These are phyloP conservation scores for Choloepus hoffmanni DNA, from an alignment of 2,113 vertebrate species.

Conservation along the genomic window DNA sequence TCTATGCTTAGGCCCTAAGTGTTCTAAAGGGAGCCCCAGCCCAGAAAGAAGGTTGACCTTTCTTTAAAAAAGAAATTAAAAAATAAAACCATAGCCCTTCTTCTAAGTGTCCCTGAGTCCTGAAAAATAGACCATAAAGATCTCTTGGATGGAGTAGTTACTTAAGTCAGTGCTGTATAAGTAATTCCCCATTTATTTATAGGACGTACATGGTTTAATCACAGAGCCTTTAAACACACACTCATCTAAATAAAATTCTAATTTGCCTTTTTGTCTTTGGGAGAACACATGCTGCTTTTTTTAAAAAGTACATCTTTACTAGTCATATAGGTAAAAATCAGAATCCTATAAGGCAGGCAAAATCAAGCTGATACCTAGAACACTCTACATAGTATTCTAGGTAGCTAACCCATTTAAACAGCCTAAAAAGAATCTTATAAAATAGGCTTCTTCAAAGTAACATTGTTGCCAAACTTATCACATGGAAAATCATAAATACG, in stretches of 20 bases:
- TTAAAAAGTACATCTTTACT: not conserved
- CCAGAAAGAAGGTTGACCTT: not conserved
- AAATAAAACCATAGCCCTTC: not conserved
- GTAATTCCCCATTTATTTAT: not conserved
- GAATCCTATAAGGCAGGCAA: not conserved
- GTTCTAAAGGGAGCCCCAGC: not conserved
- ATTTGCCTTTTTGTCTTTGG: slow-evolving; percentile 20
- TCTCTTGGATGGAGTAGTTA: not conserved
- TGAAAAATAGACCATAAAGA: not conserved
- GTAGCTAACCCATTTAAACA: not conserved
- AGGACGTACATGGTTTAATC: not conserved
- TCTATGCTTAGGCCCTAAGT: not conserved
- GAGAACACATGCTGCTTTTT: not conserved
- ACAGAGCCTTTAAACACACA: not conserved
- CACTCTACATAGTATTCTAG: not conserved
- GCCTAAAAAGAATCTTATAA: not conserved
- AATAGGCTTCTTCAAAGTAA: slow-evolving; percentile 1
- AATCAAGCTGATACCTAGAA: not conserved
- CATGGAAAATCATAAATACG: not conserved
- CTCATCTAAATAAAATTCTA: not conserved
- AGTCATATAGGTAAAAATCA: not conserved
- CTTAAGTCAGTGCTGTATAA: not conserved
- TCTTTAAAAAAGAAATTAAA: not conserved
- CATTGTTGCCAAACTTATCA: not conserved
- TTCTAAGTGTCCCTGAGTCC: not conserved